These are phyloP conservation scores for Charadrius vociferus DNA, from an alignment of 2,113 vertebrate species.

Conservation along the genomic window DNA sequence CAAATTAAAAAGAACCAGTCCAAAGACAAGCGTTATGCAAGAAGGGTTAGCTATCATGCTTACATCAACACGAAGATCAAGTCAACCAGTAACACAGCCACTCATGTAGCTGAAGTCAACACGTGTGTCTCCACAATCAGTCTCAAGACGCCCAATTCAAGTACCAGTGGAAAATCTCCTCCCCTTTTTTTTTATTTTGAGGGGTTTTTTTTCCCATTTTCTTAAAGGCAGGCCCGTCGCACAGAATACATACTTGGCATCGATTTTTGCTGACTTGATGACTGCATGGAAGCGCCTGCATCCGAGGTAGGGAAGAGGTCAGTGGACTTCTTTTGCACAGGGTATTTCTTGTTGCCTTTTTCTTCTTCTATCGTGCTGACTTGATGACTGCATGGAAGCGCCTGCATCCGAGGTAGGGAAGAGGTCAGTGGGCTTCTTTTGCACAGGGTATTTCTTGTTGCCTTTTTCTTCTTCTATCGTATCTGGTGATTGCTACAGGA, in stretches of 20 bases:
- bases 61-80: not conserved
- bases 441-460: constrained; percentile 63
- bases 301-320: constrained; percentile 69
- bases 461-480: constrained; percentile 33
- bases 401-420: constrained; percentile 39
- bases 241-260: constrained; percentile 79
- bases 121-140: not conserved
- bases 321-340: constrained; percentile 69
- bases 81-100: not conserved
- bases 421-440: constrained; percentile 75
- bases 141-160: not conserved
- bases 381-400: not conserved
- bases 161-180: not conserved
- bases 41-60: not conserved
- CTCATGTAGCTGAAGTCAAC: not conserved
- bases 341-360: constrained; percentile 64
- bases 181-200: not conserved
- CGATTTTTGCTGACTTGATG: constrained; percentile 74
- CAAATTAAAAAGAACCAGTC: not conserved
- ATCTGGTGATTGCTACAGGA: constrained; percentile 46
- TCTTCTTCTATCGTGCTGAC: constrained; percentile 69
- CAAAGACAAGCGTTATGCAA: not conserved
- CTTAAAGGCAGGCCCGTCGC: not conserved
- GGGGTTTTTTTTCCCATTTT: not conserved
- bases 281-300: not conserved